Evolutionary conservation across 2,888 invertebrate genomes (phyloP).

Genomic region (Anoplius nigerrimus): DNA sequence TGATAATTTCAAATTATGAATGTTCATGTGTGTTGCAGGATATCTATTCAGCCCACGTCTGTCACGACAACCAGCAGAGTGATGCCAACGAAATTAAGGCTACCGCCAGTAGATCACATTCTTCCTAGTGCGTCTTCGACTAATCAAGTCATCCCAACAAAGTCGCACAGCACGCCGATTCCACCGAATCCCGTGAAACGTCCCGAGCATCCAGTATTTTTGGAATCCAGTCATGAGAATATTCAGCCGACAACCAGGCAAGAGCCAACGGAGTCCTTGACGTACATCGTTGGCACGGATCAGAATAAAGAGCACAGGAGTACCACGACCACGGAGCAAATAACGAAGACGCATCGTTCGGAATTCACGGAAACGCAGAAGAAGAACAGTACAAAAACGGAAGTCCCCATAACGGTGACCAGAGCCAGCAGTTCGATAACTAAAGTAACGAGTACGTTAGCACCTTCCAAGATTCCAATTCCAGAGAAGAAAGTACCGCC

Average conservation of each 20-base stretch:
- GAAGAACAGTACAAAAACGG: not conserved
- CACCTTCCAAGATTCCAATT: constrained; percentile 12
- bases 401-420: constrained; percentile 48
- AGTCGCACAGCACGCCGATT: constrained; percentile 34
- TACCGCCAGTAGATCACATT: constrained; percentile 52
- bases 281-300: constrained; percentile 26
- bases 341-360: constrained; percentile 30
- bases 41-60: constrained; percentile 62
- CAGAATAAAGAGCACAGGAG: constrained; percentile 22
- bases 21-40: constrained; percentile 44
- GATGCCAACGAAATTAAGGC: constrained; percentile 59
- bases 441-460: constrained; percentile 47
- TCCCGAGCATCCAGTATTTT: constrained; percentile 57
- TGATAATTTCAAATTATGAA: constrained; percentile 4
- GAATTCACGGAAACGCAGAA: constrained; percentile 30
- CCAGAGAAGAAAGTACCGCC: constrained; percentile 26
- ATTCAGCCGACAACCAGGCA: constrained; percentile 50
- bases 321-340: constrained; percentile 19
- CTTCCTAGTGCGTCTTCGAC: constrained; percentile 49
- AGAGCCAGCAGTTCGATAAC: constrained; percentile 54
- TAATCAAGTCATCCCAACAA: constrained; percentile 44
- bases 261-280: constrained; percentile 66
- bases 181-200: constrained; percentile 55
- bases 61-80: constrained; percentile 60
- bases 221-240: constrained; percentile 66